These are phyloP conservation scores for Aphis gossypii DNA, from an alignment of 1,140 invertebrate species.

Conservation along the genomic window DNA sequence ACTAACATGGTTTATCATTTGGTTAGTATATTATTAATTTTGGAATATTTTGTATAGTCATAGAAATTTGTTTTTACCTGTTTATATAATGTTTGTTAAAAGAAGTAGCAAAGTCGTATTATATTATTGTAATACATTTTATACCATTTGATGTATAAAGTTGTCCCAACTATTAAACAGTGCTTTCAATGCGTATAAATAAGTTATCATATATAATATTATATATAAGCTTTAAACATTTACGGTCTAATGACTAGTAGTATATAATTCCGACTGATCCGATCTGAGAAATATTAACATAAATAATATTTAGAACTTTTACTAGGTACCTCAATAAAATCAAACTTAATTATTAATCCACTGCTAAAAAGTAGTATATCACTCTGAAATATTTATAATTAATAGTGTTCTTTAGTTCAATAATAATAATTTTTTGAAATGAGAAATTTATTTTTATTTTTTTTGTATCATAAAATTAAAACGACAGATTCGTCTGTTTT, in stretches of 20 bases:
- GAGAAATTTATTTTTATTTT: neutral
- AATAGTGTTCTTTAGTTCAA: neutral
- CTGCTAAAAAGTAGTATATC: neutral
- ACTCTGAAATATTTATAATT: neutral
- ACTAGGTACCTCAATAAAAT: neutral
- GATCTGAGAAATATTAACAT: neutral
- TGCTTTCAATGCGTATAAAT: neutral
- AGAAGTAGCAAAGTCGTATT: neutral
- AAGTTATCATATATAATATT: neutral
- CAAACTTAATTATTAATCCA: neutral
- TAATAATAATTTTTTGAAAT: neutral
- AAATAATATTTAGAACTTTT: neutral
- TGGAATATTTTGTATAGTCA: neutral
- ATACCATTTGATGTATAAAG: neutral
- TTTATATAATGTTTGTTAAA: neutral
- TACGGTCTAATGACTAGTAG: neutral
- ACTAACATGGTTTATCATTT: neutral
- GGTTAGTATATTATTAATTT: neutral
- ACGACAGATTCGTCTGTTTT: neutral
- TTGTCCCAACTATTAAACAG: neutral
- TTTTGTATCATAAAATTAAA: neutral
- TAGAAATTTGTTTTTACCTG: neutral
- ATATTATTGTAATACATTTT: neutral
- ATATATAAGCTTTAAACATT: neutral
- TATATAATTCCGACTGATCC: neutral